Evolutionary conservation across 92 coral and sea anemone genomes (phyloP).

Genomic region (Epizoanthus illoricatus): DNA sequence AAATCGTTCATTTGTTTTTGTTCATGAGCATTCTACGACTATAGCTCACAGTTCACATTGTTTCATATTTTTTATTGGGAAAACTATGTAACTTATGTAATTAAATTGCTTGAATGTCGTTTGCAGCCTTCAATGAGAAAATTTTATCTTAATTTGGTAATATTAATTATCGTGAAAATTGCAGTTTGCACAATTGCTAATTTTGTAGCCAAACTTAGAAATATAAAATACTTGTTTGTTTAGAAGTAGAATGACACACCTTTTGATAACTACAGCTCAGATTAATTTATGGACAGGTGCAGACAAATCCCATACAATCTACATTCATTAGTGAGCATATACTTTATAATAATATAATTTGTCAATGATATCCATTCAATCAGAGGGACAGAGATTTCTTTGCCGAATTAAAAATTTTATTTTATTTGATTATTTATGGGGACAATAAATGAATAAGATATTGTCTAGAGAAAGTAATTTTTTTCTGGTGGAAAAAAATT

Average conservation of each 20-base stretch:
- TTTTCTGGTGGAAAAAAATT: no score
- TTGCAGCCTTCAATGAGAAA: not conserved
- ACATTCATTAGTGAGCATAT: not conserved
- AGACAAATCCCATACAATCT: not conserved
- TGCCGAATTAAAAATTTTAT: no score
- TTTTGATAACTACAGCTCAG: not conserved
- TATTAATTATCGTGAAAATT: not conserved
- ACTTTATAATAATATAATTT: not conserved
- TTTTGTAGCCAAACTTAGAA: not conserved
- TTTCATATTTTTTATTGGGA: not conserved
- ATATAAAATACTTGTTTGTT: conserved; percentile 4
- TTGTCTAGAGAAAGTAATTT: no score
- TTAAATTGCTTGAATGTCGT: not conserved
- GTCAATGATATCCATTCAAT: not conserved
- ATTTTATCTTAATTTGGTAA: no score
- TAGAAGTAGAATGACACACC: conserved; percentile 12
- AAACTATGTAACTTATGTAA: not conserved
- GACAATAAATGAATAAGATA: no score
- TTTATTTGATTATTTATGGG: no score
- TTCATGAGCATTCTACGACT: not conserved
- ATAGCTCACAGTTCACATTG: not conserved
- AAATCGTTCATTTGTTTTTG: no score
- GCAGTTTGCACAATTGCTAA: not conserved
- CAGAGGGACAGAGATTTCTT: not conserved
- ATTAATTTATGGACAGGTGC: conserved; percentile 13